Conservation (phyloP, 2,797 vertebrate species). For the Pantherophis alleghaniensis region DNA sequence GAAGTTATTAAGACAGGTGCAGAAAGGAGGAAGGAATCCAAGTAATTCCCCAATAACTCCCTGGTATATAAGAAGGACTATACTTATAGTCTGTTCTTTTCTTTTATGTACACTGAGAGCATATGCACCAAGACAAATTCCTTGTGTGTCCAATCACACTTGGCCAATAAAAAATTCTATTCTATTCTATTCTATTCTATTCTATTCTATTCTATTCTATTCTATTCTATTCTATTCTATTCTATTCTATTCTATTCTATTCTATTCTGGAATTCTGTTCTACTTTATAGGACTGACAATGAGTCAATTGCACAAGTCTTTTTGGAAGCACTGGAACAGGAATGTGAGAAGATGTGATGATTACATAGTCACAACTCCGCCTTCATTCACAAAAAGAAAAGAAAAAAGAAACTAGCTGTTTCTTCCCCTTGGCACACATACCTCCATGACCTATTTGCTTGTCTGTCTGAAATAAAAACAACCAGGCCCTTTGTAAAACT, state of each 20-base stretch:
- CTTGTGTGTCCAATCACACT: too few species aligned
- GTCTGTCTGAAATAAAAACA: not conserved
- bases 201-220: too few species aligned
- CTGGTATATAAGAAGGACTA: not conserved
- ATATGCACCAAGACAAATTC: too few species aligned
- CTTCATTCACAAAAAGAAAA: not conserved
- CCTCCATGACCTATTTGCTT: not conserved
- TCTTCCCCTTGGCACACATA: not conserved
- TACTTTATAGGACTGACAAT: not conserved
- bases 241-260: too few species aligned
- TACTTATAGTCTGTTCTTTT: not conserved
- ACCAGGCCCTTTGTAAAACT: not conserved
- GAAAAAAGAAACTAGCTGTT: not conserved
- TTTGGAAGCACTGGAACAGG: not conserved
- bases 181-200: too few species aligned
- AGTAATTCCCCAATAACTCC: not conserved
- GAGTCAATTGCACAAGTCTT: not conserved
- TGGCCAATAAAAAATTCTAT: too few species aligned
- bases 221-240: too few species aligned
- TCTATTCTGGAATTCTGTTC: not conserved
- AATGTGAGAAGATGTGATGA: not conserved
- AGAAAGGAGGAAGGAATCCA: not conserved
- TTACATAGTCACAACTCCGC: not conserved
- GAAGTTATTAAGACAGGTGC: not conserved
- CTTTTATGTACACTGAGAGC: too few species aligned